These are phyloP conservation scores for Petrocephalus sullivani DNA, from an alignment of 2,797 vertebrate species.

Conservation along the genomic window DNA sequence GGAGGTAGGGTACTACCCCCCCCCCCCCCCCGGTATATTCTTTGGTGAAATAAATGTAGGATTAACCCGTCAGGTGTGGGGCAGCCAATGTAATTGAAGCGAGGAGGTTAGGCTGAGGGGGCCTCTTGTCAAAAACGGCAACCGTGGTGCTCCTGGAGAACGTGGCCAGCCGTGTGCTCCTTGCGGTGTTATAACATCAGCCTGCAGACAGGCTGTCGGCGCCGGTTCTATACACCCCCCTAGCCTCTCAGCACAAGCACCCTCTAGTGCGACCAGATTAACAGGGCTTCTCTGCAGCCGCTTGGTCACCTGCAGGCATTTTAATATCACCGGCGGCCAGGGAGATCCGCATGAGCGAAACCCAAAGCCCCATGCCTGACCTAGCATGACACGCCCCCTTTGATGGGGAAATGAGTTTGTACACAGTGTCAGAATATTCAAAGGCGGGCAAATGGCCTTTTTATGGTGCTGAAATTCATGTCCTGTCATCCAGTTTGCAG, in stretches of 20 bases:
- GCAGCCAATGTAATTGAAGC: not conserved
- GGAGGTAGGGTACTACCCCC: not conserved
- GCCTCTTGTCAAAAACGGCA: not conserved
- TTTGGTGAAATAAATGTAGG: not conserved
- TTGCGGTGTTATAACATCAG: not conserved
- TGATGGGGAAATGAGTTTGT: not conserved
- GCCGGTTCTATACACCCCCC: not conserved
- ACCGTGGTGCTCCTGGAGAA: not conserved
- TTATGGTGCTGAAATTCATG: not conserved
- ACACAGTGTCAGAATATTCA: not conserved
- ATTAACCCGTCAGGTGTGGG: not conserved
- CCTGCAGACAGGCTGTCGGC: not conserved
- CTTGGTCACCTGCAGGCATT: slow-evolving; percentile 30
- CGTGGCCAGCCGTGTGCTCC: not conserved
- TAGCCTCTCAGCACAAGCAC: not conserved
- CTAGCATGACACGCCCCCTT: not conserved
- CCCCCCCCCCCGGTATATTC: not conserved
- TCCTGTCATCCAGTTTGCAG: not conserved
- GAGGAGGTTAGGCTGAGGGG: not conserved
- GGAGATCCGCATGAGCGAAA: not conserved
- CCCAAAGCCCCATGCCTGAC: not conserved
- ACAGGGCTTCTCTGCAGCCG: slow-evolving; percentile 33
- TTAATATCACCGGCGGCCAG: slow-evolving; percentile 22
- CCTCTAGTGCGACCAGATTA: not conserved
- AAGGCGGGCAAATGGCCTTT: not conserved